Percentiles rank a stretch among this genome's conserved stretches.
Evolutionary conservation across 2,797 vertebrate species (phyloP).

Genomic region (Antrozous pallidus): DNA sequence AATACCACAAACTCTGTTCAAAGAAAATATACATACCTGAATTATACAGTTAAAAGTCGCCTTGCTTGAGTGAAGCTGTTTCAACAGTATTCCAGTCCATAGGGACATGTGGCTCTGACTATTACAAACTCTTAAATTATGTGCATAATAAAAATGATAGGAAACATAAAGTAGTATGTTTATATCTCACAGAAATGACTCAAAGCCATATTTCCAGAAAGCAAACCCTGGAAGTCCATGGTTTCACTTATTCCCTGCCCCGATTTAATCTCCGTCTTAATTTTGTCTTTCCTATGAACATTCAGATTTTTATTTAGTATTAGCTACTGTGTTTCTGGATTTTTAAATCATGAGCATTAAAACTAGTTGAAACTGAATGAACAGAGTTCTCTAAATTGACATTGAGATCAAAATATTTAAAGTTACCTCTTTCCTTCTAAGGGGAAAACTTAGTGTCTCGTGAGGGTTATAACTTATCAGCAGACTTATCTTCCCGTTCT

Average conservation of each 20-base stretch:
- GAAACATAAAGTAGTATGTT: constrained; percentile 71
- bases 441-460: not conserved
- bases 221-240: constrained; percentile 58
- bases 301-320: not conserved
- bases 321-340: not conserved
- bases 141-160: constrained; percentile 53
- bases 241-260: constrained; percentile 41
- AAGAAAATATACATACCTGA: constrained; percentile 66
- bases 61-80: constrained; percentile 53
- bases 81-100: constrained; percentile 53
- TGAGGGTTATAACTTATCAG: constrained; percentile 48
- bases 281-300: constrained; percentile 11
- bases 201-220: constrained; percentile 64
- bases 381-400: constrained; percentile 44
- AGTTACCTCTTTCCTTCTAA: constrained; percentile 14
- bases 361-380: constrained; percentile 16
- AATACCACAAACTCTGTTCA: constrained; percentile 47
- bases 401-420: constrained; percentile 56
- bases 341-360: constrained; percentile 35
- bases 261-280: constrained; percentile 23
- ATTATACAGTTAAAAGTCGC: constrained; percentile 56
- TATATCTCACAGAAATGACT: constrained; percentile 68
- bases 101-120: constrained; percentile 46
- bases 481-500: constrained; percentile 62
- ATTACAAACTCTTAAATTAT: constrained; percentile 64